These are phyloP conservation scores for Elysia crispata DNA, from an alignment of 2,888 invertebrate genomes.

Conservation along the genomic window DNA sequence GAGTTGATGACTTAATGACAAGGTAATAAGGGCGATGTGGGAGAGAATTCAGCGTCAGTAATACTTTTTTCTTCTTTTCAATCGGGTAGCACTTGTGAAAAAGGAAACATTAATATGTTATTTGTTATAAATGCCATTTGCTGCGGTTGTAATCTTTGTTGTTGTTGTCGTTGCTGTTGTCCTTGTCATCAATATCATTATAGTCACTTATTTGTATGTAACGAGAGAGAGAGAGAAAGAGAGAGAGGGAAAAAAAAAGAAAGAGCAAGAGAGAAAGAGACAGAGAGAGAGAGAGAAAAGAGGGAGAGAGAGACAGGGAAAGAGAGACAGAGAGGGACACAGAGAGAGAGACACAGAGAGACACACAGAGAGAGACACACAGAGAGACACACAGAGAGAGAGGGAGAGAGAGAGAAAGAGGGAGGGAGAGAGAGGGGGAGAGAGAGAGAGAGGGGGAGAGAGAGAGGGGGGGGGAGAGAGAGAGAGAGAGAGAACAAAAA, in stretches of 20 bases:
- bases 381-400: constrained; percentile 35
- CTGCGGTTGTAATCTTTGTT: too few relatives aligned
- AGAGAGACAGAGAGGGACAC: constrained; percentile 25
- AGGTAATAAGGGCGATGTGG: too few relatives aligned
- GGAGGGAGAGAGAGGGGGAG: constrained; percentile 33
- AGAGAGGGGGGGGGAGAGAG: constrained; percentile 13
- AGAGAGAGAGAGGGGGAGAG: constrained; percentile 10
- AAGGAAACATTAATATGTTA: too few relatives aligned
- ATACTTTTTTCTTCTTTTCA: too few relatives aligned
- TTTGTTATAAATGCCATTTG: too few relatives aligned
- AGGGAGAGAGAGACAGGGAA: constrained; percentile 1
- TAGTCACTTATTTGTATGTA: too few relatives aligned
- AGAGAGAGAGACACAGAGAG: constrained; percentile 37
- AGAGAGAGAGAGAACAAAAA: background rate
- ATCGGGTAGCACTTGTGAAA: too few relatives aligned
- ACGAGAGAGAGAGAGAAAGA: too few relatives aligned
- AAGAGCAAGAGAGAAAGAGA: background rate
- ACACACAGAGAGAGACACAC: constrained; percentile 29
- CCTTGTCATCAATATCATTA: too few relatives aligned
- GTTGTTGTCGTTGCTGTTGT: too few relatives aligned
- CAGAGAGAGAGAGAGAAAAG: background rate
- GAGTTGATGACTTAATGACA: too few relatives aligned
- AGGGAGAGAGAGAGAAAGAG: constrained; percentile 38
- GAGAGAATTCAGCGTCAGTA: too few relatives aligned
- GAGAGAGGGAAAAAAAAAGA: background rate